A percentile compares a stretch with the other conserved stretches of the same genome.
These are phyloP conservation scores for Pseudochromis fuscus DNA, from an alignment of 2,797 vertebrate genomes.

Conservation along the genomic window DNA sequence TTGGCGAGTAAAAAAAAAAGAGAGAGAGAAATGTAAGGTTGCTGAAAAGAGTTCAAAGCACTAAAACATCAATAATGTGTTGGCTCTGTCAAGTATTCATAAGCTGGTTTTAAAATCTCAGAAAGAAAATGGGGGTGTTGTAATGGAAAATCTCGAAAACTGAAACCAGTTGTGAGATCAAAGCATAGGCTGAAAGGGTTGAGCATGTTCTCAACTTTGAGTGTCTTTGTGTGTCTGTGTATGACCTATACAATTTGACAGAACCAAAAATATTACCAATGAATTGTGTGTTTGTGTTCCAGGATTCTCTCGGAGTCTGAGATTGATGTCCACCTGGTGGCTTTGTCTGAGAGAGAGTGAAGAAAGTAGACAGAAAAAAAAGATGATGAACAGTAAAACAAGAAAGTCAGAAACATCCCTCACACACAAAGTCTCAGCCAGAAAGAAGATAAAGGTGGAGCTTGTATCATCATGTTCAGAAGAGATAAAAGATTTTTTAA, in stretches of 20 bases:
- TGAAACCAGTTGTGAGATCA: conserved; percentile 36
- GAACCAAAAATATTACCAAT: neutral
- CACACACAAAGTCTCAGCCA: conserved; percentile 12
- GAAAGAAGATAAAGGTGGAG: conserved; percentile 28
- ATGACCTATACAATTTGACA: neutral
- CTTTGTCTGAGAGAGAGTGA: conserved; percentile 94
- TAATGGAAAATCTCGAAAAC: conserved; percentile 43
- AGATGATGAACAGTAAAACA: conserved; percentile 21
- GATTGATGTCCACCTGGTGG: conserved; percentile 91
- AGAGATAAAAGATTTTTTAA: neutral
- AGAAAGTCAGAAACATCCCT: conserved; percentile 15
- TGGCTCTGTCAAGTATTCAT: conserved; percentile 8
- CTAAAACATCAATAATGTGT: conserved; percentile 11
- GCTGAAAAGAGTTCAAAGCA: conserved; percentile 8
- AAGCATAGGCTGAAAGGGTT: conserved; percentile 17
- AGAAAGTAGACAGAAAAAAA: conserved; percentile 70
- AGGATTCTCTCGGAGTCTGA: conserved; percentile 96
- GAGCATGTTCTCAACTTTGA: conserved; percentile 8
- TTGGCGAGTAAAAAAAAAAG: neutral
- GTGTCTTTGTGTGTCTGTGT: conserved; percentile 1
- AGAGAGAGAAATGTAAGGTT: neutral
- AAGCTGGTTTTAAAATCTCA: conserved; percentile 7
- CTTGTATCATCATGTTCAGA: conserved; percentile 21
- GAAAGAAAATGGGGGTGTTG: conserved; percentile 11
- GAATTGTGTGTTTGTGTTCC: conserved; percentile 64